Percentiles rank a stretch among this genome's conserved stretches.
Conservation (phyloP, 2,888 invertebrate species). For the Yponomeuta cagnagella region DNA sequence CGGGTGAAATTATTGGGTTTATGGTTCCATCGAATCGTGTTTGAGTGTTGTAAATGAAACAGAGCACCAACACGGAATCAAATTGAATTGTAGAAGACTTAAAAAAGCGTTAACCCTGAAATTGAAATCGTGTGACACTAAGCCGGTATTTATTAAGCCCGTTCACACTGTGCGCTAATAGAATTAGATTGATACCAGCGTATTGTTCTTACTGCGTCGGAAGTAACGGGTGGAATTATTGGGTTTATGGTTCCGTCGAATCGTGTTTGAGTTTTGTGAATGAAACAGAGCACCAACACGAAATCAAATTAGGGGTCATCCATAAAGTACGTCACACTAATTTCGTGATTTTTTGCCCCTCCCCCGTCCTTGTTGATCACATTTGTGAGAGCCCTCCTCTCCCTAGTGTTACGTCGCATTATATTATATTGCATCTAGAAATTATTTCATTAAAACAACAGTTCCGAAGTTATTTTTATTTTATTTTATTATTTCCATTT, state of each 20-base stretch:
- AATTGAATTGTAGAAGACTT: constrained; percentile 25
- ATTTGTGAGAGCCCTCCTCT: too few relatives aligned
- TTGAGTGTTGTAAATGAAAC: neutral
- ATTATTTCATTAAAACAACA: too few relatives aligned
- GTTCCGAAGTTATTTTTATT: too few relatives aligned
- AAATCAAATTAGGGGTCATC: constrained; percentile 19
- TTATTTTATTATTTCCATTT: too few relatives aligned
- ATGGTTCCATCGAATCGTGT: too few relatives aligned
- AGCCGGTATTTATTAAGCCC: constrained; percentile 36
- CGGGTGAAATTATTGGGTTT: neutral
- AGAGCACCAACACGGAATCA: constrained; percentile 9
- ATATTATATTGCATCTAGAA: too few relatives aligned
- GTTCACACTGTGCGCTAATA: constrained; percentile 18
- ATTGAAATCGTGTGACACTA: constrained; percentile 33
- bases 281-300: neutral
- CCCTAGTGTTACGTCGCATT: too few relatives aligned
- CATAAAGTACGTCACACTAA: too few relatives aligned
- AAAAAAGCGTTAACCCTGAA: constrained; percentile 23
- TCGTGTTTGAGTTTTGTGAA: too few relatives aligned
- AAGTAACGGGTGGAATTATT: neutral
- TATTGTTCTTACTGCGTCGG: neutral
- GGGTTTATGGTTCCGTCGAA: too few relatives aligned
- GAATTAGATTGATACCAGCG: neutral
- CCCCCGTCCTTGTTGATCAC: too few relatives aligned
- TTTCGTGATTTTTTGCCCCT: too few relatives aligned